Percentiles rank a stretch among this genome's conserved stretches.
Conservation (phyloP, 2,797 vertebrate genomes). For the Eospalax fontanierii region DNA sequence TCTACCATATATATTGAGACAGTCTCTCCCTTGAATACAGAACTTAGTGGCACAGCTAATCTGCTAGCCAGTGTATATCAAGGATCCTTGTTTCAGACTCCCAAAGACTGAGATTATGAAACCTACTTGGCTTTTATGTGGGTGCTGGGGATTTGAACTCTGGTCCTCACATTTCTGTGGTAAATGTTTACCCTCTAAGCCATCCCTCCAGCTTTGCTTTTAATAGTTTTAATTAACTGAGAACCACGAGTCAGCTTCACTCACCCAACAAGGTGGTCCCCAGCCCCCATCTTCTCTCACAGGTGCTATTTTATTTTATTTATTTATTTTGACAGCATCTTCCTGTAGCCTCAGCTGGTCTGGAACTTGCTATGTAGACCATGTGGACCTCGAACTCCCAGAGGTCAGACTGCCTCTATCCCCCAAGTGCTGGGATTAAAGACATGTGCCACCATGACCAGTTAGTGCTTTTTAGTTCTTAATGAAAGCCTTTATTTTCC, state of each 20-base stretch:
- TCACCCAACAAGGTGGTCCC: background rate
- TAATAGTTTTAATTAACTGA: background rate
- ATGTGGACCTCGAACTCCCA: too few species aligned
- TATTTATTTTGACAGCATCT: background rate
- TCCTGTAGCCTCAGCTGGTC: too few species aligned
- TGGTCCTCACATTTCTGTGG: background rate
- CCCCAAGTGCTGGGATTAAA: too few species aligned
- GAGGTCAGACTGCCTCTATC: too few species aligned
- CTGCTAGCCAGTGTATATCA: background rate
- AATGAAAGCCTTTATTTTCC: slow-evolving; percentile 7
- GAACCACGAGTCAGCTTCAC: background rate
- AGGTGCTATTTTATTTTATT: background rate
- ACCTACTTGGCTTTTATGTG: background rate
- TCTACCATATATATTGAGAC: background rate
- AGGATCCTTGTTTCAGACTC: background rate
- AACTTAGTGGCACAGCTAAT: background rate
- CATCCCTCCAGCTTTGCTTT: background rate
- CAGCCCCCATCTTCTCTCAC: background rate
- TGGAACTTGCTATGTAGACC: too few species aligned
- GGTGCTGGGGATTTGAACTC: background rate
- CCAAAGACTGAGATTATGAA: background rate
- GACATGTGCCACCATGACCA: too few species aligned
- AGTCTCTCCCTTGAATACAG: background rate
- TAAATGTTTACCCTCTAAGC: background rate
- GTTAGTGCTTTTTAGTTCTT: background rate